Conservation (phyloP, 2,113 vertebrate genomes). For the Lepus europaeus region DNA sequence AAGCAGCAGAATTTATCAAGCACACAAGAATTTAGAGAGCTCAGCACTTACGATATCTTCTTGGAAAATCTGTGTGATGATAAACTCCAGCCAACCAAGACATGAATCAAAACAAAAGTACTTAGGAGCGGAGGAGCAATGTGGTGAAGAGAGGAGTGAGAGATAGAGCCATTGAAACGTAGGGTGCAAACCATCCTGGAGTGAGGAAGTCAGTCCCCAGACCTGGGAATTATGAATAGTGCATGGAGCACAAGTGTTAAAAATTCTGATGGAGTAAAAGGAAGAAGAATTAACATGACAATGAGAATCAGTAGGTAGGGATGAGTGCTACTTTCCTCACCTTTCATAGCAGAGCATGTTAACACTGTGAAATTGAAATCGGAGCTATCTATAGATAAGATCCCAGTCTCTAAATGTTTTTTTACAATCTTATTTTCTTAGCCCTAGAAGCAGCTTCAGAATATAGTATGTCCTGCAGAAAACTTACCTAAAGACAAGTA, state of each 20-base stretch:
- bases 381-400: neutral
- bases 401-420: neutral
- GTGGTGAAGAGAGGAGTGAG: neutral
- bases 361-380: constrained; percentile 31
- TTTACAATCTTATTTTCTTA: neutral
- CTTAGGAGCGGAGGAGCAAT: neutral
- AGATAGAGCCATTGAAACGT: neutral
- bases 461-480: constrained; percentile 18
- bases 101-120: constrained; percentile 36
- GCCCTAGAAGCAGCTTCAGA: neutral
- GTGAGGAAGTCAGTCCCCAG: neutral
- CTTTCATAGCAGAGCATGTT: neutral
- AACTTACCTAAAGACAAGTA: neutral
- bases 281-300: neutral
- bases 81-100: neutral
- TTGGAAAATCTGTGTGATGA: neutral
- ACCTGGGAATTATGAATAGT: neutral
- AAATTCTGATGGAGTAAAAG: neutral
- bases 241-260: neutral
- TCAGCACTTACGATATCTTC: neutral
- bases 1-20: neutral
- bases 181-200: neutral
- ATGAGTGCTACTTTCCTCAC: neutral
- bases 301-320: constrained; percentile 27
- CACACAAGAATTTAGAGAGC: neutral